Evolutionary conservation across 2,113 vertebrate species (phyloP).

Genomic region (Oreocharis arfaki): DNA sequence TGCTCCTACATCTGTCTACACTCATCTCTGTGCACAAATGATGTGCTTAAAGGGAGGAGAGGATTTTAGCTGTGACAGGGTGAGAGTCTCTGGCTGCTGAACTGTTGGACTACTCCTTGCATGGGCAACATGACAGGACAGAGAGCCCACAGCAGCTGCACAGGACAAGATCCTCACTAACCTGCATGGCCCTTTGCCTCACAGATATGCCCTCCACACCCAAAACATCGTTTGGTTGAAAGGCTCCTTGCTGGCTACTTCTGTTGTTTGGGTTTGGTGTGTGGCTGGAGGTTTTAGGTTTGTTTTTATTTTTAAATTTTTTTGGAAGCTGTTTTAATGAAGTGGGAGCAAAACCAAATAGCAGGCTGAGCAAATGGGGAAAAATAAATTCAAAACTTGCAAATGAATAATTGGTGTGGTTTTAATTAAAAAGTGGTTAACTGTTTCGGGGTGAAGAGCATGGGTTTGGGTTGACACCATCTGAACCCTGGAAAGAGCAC

Average conservation of each 20-base stretch:
- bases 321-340: conserved; percentile 52
- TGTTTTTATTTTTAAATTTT: neutral
- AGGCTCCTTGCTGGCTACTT: conserved; percentile 9
- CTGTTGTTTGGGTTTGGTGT: neutral
- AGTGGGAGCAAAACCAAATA: conserved; percentile 59
- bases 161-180: neutral
- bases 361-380: conserved; percentile 39
- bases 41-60: neutral
- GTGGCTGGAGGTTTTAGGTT: neutral
- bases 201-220: neutral
- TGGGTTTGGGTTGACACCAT: conserved; percentile 28
- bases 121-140: fast-evolving
- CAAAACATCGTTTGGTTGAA: neutral
- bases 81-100: neutral
- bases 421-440: conserved; percentile 60
- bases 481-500: conserved; percentile 42
- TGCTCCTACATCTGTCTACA: neutral
- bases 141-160: neutral
- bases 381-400: conserved; percentile 60
- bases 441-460: conserved; percentile 58
- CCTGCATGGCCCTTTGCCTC: neutral
- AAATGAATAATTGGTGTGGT: conserved; percentile 65
- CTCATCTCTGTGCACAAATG: neutral
- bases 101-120: neutral
- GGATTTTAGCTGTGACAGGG: neutral